Base-by-base conservation (phyloP, 2,113 vertebrate genomes). In the Gasterosteus aculeatus region DNA sequence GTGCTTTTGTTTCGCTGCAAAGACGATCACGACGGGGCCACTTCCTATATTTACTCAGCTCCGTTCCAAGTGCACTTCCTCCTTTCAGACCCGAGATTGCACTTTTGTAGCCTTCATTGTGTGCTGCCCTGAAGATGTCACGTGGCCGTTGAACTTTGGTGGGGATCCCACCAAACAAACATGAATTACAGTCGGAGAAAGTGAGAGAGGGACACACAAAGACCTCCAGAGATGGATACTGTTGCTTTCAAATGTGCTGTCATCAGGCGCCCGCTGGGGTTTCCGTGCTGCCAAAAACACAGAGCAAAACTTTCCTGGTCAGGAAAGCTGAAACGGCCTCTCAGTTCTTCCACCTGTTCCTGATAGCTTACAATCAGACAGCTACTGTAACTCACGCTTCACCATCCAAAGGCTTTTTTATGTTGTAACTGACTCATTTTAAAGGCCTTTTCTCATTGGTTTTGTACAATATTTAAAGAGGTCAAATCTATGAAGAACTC, bases 31-130 rank as follows among this genome's bases (percentile, higher is more conserved):
- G 72, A 72, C 46, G 75, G 79, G 57, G 51, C 39, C 61, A 81
- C 82, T 90, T 92, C 89, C 89, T 90, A 82, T 81, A 81, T 89
- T 84, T 70, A 73, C 14, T 42, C 42, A 71, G 67, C 54, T 71
- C 69, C 80, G 75, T 77, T 82, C 88, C 81, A 60, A 69, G 38
- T 65, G 26, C 9, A 54, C 75, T 91, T 92, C 90, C 89, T 91
- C 83, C 81, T 90, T 84, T 80, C 65, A 78, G 56, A 75, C 49
- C 75, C 69, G 47, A 60, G 58, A 47, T 39, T 83, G 62, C 39
- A n/a, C 72, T 46, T 0, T 2, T 70, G 35, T 70, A 83, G 33
- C 59, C 33, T 15, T 72, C 16, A 16, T 38, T 5, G 18, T 31
- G 41, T 41, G 1, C n/a, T 51, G 49, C 39, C 9, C 26, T 29